A percentile compares a stretch with the other conserved stretches of the same genome.
These are phyloP conservation scores for Lycocorax pyrrhopterus DNA, from an alignment of 2,113 vertebrate species.

Conservation along the genomic window DNA sequence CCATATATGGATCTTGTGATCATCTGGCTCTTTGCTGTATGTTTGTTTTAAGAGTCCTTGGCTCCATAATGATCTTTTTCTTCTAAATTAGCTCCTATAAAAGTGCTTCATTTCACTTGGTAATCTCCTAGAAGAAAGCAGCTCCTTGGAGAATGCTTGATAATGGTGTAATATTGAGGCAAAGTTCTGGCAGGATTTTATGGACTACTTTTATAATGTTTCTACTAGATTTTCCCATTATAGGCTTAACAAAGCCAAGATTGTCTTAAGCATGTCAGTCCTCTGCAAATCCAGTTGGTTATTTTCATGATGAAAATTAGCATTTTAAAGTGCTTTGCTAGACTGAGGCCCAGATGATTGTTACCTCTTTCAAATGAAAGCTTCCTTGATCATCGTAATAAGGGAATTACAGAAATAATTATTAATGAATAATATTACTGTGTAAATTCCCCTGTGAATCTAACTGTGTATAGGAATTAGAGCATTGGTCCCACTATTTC, in stretches of 20 bases:
- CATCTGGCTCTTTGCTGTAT: background rate
- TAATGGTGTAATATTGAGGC: background rate
- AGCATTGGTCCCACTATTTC: background rate
- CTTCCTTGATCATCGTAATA: slow-evolving; percentile 4
- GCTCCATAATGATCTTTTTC: background rate
- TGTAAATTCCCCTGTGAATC: background rate
- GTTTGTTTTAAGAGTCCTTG: background rate
- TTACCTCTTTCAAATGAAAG: slow-evolving; percentile 31
- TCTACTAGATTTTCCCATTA: slow-evolving; percentile 10
- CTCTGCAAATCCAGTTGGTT: slow-evolving; percentile 6
- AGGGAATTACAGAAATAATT: slow-evolving; percentile 31
- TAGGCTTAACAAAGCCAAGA: background rate
- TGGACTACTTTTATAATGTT: background rate
- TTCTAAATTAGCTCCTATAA: background rate
- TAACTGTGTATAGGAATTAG: background rate
- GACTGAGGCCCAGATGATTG: background rate
- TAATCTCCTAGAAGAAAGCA: background rate
- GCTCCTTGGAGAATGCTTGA: background rate
- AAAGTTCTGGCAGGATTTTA: slow-evolving; percentile 15
- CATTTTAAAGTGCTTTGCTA: slow-evolving; percentile 36
- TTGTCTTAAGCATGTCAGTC: background rate
- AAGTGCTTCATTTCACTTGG: background rate
- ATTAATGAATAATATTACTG: slow-evolving; percentile 19
- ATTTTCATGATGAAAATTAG: slow-evolving; percentile 32
- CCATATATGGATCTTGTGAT: background rate